Percentiles rank a stretch among this genome's conserved stretches.
Evolutionary conservation across 64 coral and sea anemone genomes (phyloP).

Genomic region (Dendronephthya gigantea): DNA sequence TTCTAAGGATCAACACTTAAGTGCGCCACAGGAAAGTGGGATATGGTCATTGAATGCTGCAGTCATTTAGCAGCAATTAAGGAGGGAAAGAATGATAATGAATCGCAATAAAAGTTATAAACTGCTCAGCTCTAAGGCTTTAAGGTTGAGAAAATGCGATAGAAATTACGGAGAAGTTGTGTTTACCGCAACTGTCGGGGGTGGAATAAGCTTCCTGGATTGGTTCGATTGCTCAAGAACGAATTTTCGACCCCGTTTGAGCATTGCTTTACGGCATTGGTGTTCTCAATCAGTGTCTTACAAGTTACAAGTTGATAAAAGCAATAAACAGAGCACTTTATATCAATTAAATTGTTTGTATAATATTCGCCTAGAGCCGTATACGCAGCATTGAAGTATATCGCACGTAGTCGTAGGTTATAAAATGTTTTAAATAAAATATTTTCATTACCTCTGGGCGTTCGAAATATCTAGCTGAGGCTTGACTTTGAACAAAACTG

Average conservation of each 20-base stretch:
- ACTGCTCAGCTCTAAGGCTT: background rate
- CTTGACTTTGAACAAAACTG: background rate
- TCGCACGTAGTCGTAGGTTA: background rate
- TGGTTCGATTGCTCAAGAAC: background rate
- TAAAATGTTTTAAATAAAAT: background rate
- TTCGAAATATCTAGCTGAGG: background rate
- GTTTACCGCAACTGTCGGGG: background rate
- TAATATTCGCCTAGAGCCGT: background rate
- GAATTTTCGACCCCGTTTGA: background rate
- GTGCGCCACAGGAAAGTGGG: background rate
- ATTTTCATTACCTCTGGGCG: background rate
- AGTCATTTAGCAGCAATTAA: background rate
- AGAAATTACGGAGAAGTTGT: background rate
- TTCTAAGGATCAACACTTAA: background rate
- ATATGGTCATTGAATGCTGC: background rate
- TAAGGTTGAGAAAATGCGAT: background rate
- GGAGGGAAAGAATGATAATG: background rate
- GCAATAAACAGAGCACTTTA: slow-evolving; percentile 2
- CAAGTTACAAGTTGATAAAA: background rate
- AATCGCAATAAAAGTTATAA: background rate
- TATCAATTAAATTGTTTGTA: background rate
- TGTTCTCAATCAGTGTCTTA: too few species aligned
- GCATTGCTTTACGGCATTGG: too few species aligned
- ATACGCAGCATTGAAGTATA: background rate
- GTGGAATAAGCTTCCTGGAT: background rate